phyloP scores from a whole-genome alignment of 2,888 invertebrate genomes.

The Acanthococcus lagerstroemiae region DNA sequence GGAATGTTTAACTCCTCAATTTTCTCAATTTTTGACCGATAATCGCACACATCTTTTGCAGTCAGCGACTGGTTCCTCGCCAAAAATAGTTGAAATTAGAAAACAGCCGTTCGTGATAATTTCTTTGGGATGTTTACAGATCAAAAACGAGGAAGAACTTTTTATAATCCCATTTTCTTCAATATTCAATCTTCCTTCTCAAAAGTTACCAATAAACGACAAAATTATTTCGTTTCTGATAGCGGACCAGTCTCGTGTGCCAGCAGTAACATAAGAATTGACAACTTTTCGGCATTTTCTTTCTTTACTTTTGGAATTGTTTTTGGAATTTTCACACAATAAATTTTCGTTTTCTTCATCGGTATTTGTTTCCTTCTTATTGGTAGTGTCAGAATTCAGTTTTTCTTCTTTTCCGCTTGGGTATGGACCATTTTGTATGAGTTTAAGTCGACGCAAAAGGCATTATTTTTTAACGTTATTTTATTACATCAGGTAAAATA shows the following conservation, averaged over 20 bases:
- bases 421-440: too few relatives aligned
- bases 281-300: background rate
- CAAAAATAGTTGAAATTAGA: background rate
- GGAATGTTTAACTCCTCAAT: background rate
- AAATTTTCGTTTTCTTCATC: too few relatives aligned
- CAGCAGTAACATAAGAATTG: background rate
- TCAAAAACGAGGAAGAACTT: background rate
- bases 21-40: too few relatives aligned
- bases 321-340: too few relatives aligned
- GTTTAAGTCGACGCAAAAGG: background rate
- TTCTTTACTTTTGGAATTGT: background rate
- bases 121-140: background rate
- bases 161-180: background rate
- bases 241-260: too few relatives aligned
- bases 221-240: too few relatives aligned
- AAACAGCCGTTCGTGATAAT: background rate
- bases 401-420: too few relatives aligned
- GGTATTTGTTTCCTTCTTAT: too few relatives aligned
- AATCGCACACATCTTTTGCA: background rate
- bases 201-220: background rate
- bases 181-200: background rate
- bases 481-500: background rate
- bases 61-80: background rate
- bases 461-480: background rate
- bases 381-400: too few relatives aligned